Conservation (phyloP, 2,113 vertebrate species). For the Alouatta palliata region DNA sequence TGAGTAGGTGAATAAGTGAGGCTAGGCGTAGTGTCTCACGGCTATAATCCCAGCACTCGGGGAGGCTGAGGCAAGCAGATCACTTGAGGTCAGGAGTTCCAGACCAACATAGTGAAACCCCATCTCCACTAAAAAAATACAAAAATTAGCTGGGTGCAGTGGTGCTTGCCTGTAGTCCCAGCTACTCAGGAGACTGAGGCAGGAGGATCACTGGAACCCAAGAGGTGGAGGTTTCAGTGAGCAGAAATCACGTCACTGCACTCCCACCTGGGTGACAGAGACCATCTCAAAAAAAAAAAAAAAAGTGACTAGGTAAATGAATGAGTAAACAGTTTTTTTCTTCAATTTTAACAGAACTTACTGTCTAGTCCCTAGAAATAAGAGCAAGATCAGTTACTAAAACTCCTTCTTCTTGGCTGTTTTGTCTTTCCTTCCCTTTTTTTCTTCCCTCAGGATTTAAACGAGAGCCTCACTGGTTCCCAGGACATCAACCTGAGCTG, state of each 20-base stretch:
- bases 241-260: neutral
- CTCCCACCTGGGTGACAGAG: neutral
- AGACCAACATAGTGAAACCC: neutral
- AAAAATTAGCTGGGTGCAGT: neutral
- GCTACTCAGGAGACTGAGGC: neutral
- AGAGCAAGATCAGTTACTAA: neutral
- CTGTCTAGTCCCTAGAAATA: neutral
- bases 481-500: conserved; percentile 80
- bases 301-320: neutral
- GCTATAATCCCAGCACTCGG: neutral
- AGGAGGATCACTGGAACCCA: neutral
- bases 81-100: neutral
- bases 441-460: conserved; percentile 74
- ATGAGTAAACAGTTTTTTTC: conserved; percentile 18
- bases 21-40: neutral
- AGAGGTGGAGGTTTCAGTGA: neutral
- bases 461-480: conserved; percentile 74
- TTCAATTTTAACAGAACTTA: neutral
- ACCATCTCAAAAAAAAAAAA: neutral
- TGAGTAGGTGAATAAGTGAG: neutral
- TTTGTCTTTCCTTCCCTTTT: conserved; percentile 35
- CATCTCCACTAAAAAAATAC: neutral
- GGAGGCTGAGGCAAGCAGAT: neutral
- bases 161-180: neutral
- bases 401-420: neutral